A percentile compares a stretch with the other conserved stretches of the same genome.
Evolutionary conservation across 2,888 invertebrate species (phyloP).

Genomic region (Malacosoma neustria): DNA sequence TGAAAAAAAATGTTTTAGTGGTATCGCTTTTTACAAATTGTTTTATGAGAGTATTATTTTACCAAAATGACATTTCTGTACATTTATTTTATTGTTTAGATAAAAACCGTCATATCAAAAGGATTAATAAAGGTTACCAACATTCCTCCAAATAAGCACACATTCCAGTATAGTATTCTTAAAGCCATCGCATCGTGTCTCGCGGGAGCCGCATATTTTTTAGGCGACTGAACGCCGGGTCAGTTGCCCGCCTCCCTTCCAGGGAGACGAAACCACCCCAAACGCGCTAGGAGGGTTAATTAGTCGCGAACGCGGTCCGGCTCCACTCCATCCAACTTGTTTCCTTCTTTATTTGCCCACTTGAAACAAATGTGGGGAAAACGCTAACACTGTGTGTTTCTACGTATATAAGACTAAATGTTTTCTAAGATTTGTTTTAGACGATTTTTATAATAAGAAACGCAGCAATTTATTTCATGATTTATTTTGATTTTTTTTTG

Average conservation of each 20-base stretch:
- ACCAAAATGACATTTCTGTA: too few species aligned
- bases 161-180: slow-evolving; percentile 36
- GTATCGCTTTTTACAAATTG: too few species aligned
- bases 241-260: slow-evolving; percentile 17
- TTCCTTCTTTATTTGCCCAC: slow-evolving; percentile 71
- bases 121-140: slow-evolving; percentile 7
- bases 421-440: too few species aligned
- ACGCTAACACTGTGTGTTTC: slow-evolving; percentile 18
- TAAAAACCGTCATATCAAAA: too few species aligned
- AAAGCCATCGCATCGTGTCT: slow-evolving; percentile 36
- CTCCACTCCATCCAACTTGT: slow-evolving; percentile 69
- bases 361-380: slow-evolving; percentile 64
- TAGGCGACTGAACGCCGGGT: slow-evolving; percentile 26
- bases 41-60: too few species aligned
- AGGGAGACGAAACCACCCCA: slow-evolving; percentile 25
- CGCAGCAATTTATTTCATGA: too few species aligned
- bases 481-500: too few species aligned
- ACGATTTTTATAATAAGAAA: too few species aligned
- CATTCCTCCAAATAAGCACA: slow-evolving; percentile 16
- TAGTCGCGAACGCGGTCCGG: slow-evolving; percentile 70
- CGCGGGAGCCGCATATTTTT: slow-evolving; percentile 61
- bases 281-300: slow-evolving; percentile 51
- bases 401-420: not conserved
- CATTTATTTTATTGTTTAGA: too few species aligned
- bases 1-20: too few species aligned